Base-by-base conservation (phyloP, 2,888 invertebrate species). In the Syrista parreyssii region DNA sequence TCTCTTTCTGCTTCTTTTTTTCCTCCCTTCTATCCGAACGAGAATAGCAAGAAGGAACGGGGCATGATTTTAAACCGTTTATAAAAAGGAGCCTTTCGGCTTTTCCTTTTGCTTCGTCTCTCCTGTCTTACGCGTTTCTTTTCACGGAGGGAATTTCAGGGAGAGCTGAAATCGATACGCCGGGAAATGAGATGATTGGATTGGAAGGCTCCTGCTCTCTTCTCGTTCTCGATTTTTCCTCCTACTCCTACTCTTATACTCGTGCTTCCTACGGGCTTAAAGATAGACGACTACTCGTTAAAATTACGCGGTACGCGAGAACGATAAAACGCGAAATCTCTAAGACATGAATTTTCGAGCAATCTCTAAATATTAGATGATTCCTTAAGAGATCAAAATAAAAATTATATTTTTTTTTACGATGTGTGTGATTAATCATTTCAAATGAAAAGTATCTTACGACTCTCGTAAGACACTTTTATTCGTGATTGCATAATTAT, bases 101-200 rank as follows among this genome's bases (percentile, higher is more conserved):
- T 34, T 33, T 74, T 74, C 30, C 74, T 35, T 74, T 74, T 35
- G 23, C 77, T 68, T 55, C 77, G 69, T 72, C 32, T 75, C 40
- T 35, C 68, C 35, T 81, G 85, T 82, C 84, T 82, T 80, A 72
- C 74, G 75, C 78, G 81, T 75, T 84, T 82, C 82, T 82, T 83
- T 85, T 85, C 82, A 81, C 78, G 32, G 36, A 79, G 80, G 76
- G 83, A 84, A 83, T 68, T 74, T 32, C 77, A 23, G 35, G 33
- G 81, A 76, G 74, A 80, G 79, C 76, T 82, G 88, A 87, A 87
- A 89, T 88, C 86, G 87, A 87, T 88, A 88, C 78, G 76, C 69
- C 79, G 81, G 85, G 85, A 87, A 89, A 89, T 84, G 84, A 88
- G 86, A 87, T 86, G 85, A 89, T 89, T 88, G 86, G 83, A 88